Evolutionary conservation across 2,797 vertebrate species (phyloP).

Genomic region (Etheostoma perlongum): DNA sequence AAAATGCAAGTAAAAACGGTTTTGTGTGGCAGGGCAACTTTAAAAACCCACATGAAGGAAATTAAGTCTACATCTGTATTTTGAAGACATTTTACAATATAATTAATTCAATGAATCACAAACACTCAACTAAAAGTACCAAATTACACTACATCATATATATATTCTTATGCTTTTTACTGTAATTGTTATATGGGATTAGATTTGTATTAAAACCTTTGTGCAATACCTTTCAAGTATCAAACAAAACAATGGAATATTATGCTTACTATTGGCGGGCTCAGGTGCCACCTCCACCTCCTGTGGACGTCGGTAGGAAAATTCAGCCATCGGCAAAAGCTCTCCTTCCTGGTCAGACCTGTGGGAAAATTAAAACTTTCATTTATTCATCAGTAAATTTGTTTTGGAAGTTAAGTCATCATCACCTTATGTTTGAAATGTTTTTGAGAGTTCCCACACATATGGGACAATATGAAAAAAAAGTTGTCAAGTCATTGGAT

Average conservation of each 20-base stretch:
- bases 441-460: neutral
- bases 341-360: constrained; percentile 56
- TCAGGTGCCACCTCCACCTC: constrained; percentile 11
- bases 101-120: neutral
- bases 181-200: neutral
- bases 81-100: neutral
- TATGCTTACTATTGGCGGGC: constrained; percentile 49
- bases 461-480: too few relatives aligned
- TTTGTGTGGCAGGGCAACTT: too few relatives aligned
- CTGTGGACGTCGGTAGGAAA: constrained; percentile 39
- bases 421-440: neutral
- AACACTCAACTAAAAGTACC: neutral
- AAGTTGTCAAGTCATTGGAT: neutral
- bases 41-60: neutral
- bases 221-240: neutral
- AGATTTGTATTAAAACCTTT: constrained; percentile 1
- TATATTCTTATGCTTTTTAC: neutral
- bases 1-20: too few relatives aligned
- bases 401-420: neutral
- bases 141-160: neutral
- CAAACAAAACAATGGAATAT: neutral
- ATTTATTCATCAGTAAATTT: neutral
- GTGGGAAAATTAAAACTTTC: neutral
- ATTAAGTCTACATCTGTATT: neutral
- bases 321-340: constrained; percentile 33